phyloP scores from a whole-genome alignment of 2,888 invertebrate genomes.

The Palloptera scutellata region DNA sequence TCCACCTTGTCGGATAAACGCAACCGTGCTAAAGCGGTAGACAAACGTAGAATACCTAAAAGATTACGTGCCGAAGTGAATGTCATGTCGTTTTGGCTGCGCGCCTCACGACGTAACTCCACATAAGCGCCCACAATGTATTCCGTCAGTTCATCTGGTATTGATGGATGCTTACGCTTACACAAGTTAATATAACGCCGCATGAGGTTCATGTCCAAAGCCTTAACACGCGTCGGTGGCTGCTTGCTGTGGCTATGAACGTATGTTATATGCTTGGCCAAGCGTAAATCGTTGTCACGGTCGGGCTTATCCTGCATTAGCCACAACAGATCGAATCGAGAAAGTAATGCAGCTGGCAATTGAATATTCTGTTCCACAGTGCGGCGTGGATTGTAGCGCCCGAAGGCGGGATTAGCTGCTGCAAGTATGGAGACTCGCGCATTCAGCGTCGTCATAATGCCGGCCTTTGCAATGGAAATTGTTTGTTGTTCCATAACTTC shows the following conservation, averaged over 20 bases:
- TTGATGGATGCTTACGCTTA: constrained; percentile 84
- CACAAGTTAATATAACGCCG: constrained; percentile 92
- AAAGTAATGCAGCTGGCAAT: constrained; percentile 94
- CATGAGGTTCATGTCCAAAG: constrained; percentile 92
- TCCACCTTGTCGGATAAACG: constrained; percentile 87
- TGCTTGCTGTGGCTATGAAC: constrained; percentile 93
- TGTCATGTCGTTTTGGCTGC: constrained; percentile 88
- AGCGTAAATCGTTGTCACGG: constrained; percentile 76
- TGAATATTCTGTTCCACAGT: constrained; percentile 97
- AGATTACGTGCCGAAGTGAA: constrained; percentile 97
- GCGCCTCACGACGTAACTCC: constrained; percentile 82
- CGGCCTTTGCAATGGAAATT: constrained; percentile 98
- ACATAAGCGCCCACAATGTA: constrained; percentile 88
- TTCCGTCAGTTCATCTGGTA: constrained; percentile 88
- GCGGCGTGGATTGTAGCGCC: constrained; percentile 95
- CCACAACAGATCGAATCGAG: constrained; percentile 96
- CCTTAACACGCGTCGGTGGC: constrained; percentile 78
- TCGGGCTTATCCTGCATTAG: constrained; percentile 85
- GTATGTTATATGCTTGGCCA: constrained; percentile 97
- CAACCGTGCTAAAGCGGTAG: constrained; percentile 87
- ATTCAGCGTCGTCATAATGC: constrained; percentile 98
- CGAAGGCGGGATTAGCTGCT: constrained; percentile 98
- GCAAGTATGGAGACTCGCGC: constrained; percentile 97
- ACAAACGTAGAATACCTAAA: constrained; percentile 88
- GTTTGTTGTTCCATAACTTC: constrained; percentile 99